Evolutionary conservation across 2,113 vertebrate genomes (phyloP).

Genomic region (Atherinomorus stipes): DNA sequence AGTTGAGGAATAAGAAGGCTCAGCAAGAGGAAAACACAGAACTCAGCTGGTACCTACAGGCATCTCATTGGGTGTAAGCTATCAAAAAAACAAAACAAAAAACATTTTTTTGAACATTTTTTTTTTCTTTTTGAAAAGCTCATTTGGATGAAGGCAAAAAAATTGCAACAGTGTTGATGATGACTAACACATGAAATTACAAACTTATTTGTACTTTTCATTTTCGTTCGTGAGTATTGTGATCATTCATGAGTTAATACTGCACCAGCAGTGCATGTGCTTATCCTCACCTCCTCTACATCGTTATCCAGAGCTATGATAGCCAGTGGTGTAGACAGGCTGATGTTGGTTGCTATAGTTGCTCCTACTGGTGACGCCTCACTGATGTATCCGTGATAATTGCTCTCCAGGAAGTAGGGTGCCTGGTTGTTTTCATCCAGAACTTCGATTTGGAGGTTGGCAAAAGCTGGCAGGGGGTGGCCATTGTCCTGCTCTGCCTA

Average conservation of each 20-base stretch:
- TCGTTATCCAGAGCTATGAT: slow-evolving; percentile 94
- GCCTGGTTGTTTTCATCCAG: slow-evolving; percentile 97
- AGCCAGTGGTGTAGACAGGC: slow-evolving; percentile 86
- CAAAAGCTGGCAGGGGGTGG: slow-evolving; percentile 95
- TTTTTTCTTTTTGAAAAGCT: too few relatives aligned
- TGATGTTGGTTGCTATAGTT: slow-evolving; percentile 84
- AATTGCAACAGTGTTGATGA: too few relatives aligned
- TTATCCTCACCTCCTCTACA: slow-evolving; percentile 89
- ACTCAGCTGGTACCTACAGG: slow-evolving; percentile 87
- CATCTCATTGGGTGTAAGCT: slow-evolving; percentile 82
- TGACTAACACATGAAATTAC: too few relatives aligned
- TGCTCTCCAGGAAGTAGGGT: slow-evolving; percentile 89
- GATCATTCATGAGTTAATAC: background rate
- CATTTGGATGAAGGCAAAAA: too few relatives aligned
- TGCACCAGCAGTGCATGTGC: background rate
- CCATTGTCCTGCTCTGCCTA: slow-evolving; percentile 98
- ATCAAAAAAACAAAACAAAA: slow-evolving; percentile 35
- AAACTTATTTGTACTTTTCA: background rate
- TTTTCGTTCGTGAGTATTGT: slow-evolving; percentile 1
- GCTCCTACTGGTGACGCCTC: slow-evolving; percentile 94
- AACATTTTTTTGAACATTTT: too few relatives aligned
- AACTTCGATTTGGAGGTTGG: slow-evolving; percentile 95
- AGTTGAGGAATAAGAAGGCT: background rate
- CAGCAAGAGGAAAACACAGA: background rate
- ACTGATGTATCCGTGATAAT: slow-evolving; percentile 92